These are phyloP conservation scores for Bombus consobrinus DNA, from an alignment of 1,140 invertebrate genomes.

Conservation along the genomic window DNA sequence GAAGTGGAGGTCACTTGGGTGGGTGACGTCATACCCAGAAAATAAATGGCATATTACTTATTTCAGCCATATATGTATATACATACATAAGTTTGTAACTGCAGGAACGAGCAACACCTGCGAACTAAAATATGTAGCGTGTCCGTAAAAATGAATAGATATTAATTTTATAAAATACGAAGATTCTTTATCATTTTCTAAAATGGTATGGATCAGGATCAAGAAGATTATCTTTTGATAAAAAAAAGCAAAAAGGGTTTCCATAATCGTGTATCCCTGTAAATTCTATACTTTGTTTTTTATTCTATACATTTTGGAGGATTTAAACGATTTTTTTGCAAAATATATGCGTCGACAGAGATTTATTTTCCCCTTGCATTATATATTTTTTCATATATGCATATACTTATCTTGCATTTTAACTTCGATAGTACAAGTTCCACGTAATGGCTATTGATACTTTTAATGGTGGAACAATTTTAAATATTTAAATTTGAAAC, in stretches of 20 bases:
- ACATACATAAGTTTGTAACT: constrained; percentile 1
- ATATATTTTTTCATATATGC: not conserved
- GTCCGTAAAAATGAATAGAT: not conserved
- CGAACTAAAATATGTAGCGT: not conserved
- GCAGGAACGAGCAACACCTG: not conserved
- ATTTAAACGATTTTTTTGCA: not conserved
- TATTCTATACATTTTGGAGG: too few relatives aligned
- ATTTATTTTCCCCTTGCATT: not conserved
- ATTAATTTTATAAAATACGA: not conserved
- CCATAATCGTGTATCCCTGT: too few relatives aligned
- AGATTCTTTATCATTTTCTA: not conserved
- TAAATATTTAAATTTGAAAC: not conserved
- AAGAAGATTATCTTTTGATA: not conserved
- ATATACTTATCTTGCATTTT: not conserved
- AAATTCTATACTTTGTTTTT: not conserved
- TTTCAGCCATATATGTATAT: not conserved
- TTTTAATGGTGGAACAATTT: not conserved
- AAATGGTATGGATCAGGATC: not conserved
- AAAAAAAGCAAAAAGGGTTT: too few relatives aligned
- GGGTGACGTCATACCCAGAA: not conserved
- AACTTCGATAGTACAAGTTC: not conserved
- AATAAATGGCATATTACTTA: not conserved
- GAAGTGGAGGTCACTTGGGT: not conserved
- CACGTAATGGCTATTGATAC: not conserved
- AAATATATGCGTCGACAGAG: not conserved